These are phyloP conservation scores for Chrysoperla carnea DNA, from an alignment of 1,140 invertebrate genomes.

Conservation along the genomic window DNA sequence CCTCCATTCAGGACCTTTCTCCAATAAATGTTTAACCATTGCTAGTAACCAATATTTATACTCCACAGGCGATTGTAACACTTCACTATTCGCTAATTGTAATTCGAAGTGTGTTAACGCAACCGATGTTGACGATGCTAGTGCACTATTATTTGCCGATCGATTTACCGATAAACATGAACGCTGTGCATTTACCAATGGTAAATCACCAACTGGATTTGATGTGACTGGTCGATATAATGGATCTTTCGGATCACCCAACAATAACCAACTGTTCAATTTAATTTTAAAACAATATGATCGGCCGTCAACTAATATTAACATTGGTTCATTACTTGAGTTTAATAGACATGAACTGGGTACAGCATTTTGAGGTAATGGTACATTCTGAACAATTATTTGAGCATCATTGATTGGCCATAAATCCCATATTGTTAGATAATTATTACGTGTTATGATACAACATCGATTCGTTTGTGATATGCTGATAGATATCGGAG, in stretches of 20 bases:
- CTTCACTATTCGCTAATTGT: conserved; percentile 48
- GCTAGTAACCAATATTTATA: conserved; percentile 64
- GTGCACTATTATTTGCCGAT: conserved; percentile 1
- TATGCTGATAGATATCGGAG: conserved; percentile 14
- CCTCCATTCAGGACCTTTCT: conserved; percentile 53
- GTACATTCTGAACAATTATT: background rate
- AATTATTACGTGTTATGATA: conserved; percentile 20
- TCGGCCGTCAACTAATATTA: background rate
- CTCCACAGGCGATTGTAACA: conserved; percentile 48
- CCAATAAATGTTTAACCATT: conserved; percentile 52
- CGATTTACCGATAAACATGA: background rate
- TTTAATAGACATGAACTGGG: background rate
- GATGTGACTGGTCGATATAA: conserved; percentile 21
- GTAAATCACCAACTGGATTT: conserved; percentile 11
- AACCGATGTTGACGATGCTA: background rate
- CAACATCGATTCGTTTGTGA: conserved; percentile 16
- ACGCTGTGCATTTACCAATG: conserved; percentile 17
- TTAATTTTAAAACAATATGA: background rate
- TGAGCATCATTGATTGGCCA: background rate
- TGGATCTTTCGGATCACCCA: conserved; percentile 27
- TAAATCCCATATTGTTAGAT: conserved; percentile 22
- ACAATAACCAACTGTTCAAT: conserved; percentile 18
- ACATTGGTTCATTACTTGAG: background rate
- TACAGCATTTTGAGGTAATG: background rate
- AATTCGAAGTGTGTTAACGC: conserved; percentile 36